Base-by-base conservation (phyloP, 2,113 vertebrate species). In the Oreochromis tanganicae region DNA sequence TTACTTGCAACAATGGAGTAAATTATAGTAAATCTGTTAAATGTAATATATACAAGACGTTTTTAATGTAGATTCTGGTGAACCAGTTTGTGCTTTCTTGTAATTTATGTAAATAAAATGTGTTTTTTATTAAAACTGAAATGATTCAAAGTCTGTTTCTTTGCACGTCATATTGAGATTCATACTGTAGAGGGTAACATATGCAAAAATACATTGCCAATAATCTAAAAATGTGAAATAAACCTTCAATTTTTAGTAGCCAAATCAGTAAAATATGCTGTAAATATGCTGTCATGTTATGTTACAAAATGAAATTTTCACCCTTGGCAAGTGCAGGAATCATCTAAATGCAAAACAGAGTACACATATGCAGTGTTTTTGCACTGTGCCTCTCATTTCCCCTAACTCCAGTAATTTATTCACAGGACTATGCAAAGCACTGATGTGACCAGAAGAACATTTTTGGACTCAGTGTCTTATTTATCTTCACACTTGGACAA, bases 91-190 rank as follows among this genome's bases (percentile, higher is more conserved):
- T 97, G 96, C 90, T 96, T 96, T 96, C 93, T 95, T 97, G 97
- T 97, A 97, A 97, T 96, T 98, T 97, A 96, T 97, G 97, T 97
- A 98, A 97, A 98, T 97, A 97, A 97, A 97, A 96, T 91, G 97
- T 96, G 91, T 96, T 95, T 97, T 97, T 94, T 96, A 96, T 97
- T 90, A 95, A 97, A 95, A 94, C 83, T 59, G 87, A 90, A 81
- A 90, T 68, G 16, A 71, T 16, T 73, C 9, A 32, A 63, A 13
- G 46, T 78, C 86, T 88, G 27, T 81, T 91, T 82, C 43, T 88
- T 83, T 59, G 43, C 38, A 61, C n/a, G 10, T 36, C 13, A 80
- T 81, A 5, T 34, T 9, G 6, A 29, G 4, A 61, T 81, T 4
- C 14, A 71, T 32, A 59, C 38, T 75, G 13, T 10, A 57, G 16